Base-by-base conservation (phyloP, 2,888 invertebrate species). In the Tetragonisca angustula region DNA sequence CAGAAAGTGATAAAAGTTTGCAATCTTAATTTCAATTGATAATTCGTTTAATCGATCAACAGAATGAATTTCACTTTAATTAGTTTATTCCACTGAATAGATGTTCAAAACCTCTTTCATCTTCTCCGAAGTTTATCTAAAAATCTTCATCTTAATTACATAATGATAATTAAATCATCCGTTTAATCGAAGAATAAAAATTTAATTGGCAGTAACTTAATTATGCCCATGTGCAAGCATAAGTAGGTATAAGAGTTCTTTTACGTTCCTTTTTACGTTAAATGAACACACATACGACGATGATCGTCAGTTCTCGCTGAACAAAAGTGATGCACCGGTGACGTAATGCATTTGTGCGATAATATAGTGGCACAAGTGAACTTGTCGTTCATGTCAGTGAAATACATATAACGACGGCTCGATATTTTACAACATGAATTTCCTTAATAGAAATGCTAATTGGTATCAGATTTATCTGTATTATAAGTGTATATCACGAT, bases 301-400 rank as follows among this genome's bases (percentile, higher is more conserved):
- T 27, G 43, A 59, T 19, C 68, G 62, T 69, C 49, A 27, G 62
- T 59, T 4, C 73, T 72, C 76, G 64, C 36, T 49, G 78, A 74
- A 76, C 43, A 76, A 79, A 83, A 81, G 76, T 71, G 52, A 78
- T 43, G 81, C 78, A 69, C 76, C 67, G 64, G 27, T 86, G 86
- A 85, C 76, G 85, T 81, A 83, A 87, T 61, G 74, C 65, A 61
- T 74, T 83, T 81, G 75, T 43, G 56, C 71, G 52, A 54, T 52
- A 59, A 54, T 73, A 73, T 24, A 68, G 62, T 21, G 54, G 65
- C 64, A 74, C 32, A 79, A 68, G 75, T 71, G 62, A 72, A 76
- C 79, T 79, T 61, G 72, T 75, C 71, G 70, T 50, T 36, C 56
- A 52, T 71, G 76, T 79, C 77, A 80, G 54, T 71, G 61, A 64